Evolutionary conservation across 2,888 invertebrate genomes (phyloP), one percentile per base, ranked within the genome.

Genomic region (Cantharis rufa): DNA sequence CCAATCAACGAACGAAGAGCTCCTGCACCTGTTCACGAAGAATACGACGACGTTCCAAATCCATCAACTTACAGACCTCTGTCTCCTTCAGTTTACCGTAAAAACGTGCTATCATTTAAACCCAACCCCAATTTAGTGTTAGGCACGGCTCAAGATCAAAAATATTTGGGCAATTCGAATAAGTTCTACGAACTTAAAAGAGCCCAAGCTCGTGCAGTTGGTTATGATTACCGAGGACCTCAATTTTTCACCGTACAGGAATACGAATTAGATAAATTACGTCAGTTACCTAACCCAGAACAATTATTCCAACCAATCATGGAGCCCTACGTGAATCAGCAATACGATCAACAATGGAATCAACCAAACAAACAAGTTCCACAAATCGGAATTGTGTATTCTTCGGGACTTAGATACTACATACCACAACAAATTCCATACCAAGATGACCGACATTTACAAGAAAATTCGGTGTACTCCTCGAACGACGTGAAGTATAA

Each of bases 381-480:
- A 3, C 85, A 87, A 81, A 88, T 89, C 77, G 89, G 88, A 13
- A 80, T 89, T 15, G 78, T 87, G 24, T 88, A 88, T 80, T 88
- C 88, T 3, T 83, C 87, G 3, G 89, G 89, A 15, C 84, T 88
- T 13, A 83, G 87, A 77, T 88, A 88, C 78, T 89, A 89, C 72
- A 84, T 88, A 69, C 89, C 89, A 73, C 88, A 88, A 73, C 88
- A 88, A 82, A 75, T 87, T 66, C 80, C 83, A 63, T 84, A 85
- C 74, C 82, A 84, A 72, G 82, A 24, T 9, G 64, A 66, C 13
- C 64, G 21, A 75, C 80, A 61, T 83, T 84, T 64, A 80, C 81
- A 80, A 9, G 85, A 87, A 78, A 88, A 88, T 82, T 87, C 87
- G 2, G 87, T 88, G 72, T 88, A 87, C 74, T 87, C 86, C 76